Evolutionary conservation across 2,888 invertebrate genomes (phyloP), one percentile per base, ranked within the genome.

Genomic region (Crematogaster levior): DNA sequence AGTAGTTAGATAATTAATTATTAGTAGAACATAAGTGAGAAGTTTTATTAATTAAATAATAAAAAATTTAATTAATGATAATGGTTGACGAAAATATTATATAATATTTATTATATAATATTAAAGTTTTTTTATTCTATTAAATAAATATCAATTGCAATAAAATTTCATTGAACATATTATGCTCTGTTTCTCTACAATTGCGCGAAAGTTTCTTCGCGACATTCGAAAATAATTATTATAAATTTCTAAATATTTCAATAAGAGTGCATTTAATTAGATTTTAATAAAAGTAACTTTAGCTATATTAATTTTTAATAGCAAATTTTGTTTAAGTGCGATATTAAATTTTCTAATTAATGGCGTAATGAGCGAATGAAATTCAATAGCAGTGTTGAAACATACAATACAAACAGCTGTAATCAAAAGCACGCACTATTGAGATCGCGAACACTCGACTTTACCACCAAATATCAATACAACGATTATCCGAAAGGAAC

Each of bases 401-500:
- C n/a, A n/a, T n/a, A n/a, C 53, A 79, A 70, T 70, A 30, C 51
- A 18, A 53, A 53, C n/a, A 43, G 10, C 21, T 24, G 9, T 9
- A 66, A 68, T 56, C 27, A 68, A 21, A 56, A 53, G 1, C 10
- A 70, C 40, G 51, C 40, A 37, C 37, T 12, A 48, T 65, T 12
- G 21, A 18, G 12, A 21, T 43, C 30, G 10, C 6, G 27, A 2
- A 9, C 3, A 43, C 30, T 68, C 40, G 21, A 66, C 53, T 46
- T 70, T 43, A 0, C 56, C 70, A 53, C 53, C 40, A 79, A 43
- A 79, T 70, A 79, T 79, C 77, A 56, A 79, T 70, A 70, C 72
- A 79, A 79, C 34, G 56, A 58, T 70, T 77, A 79, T 79, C 43
- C 43, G 77, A 56, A 70, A 70, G 40, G 30, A 70, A 70, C n/a